phyloP scores from a whole-genome alignment of 2,797 vertebrate genomes.

The Brachyalestes nurse region DNA sequence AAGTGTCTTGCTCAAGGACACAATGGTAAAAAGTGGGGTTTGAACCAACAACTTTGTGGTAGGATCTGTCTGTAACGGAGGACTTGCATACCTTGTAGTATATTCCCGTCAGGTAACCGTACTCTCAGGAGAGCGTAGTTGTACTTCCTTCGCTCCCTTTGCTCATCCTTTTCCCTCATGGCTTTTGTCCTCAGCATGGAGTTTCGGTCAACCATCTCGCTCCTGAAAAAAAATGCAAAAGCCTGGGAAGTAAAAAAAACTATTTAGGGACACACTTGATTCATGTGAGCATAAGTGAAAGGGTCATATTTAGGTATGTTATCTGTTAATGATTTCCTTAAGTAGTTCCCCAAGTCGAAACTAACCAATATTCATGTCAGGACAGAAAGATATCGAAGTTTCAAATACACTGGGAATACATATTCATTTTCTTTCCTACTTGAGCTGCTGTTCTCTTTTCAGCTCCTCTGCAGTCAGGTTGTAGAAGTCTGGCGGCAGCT shows the following conservation, averaged over 20 bases:
- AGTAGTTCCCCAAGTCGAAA: no score
- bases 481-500: conserved; percentile 92
- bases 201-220: conserved; percentile 86
- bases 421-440: conserved; percentile 67
- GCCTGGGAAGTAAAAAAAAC: neutral
- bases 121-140: conserved; percentile 90
- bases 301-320: no score
- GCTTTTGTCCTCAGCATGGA: conserved; percentile 90
- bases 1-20: no score
- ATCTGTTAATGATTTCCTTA: no score
- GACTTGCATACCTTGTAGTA: conserved; percentile 84
- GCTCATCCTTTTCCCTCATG: conserved; percentile 93
- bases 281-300: no score
- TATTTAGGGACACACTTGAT: no score
- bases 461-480: conserved; percentile 88
- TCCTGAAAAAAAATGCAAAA: conserved; percentile 68
- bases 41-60: no score
- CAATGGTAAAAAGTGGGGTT: no score
- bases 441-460: conserved; percentile 85
- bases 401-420: neutral
- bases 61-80: neutral
- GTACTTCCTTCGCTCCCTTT: conserved; percentile 89
- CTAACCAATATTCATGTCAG: no score
- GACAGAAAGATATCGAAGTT: neutral
- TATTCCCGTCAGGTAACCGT: conserved; percentile 87